Evolutionary conservation across 1,140 invertebrate species (phyloP).

Genomic region (Diuraphis noxia): DNA sequence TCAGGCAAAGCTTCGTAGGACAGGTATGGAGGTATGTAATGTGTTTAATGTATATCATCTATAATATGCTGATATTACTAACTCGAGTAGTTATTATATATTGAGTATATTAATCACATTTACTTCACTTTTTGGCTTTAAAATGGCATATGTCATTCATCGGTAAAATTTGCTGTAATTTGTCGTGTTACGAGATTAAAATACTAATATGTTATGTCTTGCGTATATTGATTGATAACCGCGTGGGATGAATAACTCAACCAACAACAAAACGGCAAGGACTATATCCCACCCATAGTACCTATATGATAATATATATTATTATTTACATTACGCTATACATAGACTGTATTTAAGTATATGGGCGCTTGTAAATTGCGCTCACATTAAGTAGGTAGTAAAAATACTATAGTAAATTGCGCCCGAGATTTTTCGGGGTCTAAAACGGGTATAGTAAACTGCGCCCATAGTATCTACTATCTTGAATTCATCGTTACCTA

Average conservation of each 20-base stretch:
- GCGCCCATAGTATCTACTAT: too few relatives aligned
- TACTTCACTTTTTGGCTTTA: neutral
- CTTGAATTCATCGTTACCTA: too few relatives aligned
- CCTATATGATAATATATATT: too few relatives aligned
- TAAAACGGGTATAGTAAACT: too few relatives aligned
- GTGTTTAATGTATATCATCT: neutral
- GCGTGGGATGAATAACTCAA: neutral
- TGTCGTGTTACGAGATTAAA: neutral
- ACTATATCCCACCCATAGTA: too few relatives aligned
- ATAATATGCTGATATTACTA: neutral
- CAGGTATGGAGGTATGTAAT: too few relatives aligned
- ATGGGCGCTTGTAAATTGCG: too few relatives aligned
- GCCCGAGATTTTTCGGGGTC: too few relatives aligned
- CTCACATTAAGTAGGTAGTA: too few relatives aligned
- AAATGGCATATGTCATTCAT: neutral
- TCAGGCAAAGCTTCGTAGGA: neutral
- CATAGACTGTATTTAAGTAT: too few relatives aligned
- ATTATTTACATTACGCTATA: too few relatives aligned
- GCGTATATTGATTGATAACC: neutral
- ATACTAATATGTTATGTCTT: neutral
- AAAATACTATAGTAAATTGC: too few relatives aligned
- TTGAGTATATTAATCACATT: neutral
- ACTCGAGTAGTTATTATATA: neutral
- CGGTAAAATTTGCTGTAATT: neutral
- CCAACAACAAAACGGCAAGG: neutral